Conservation (phyloP, 2,797 vertebrate species). For the Falco novaeseelandiae region DNA sequence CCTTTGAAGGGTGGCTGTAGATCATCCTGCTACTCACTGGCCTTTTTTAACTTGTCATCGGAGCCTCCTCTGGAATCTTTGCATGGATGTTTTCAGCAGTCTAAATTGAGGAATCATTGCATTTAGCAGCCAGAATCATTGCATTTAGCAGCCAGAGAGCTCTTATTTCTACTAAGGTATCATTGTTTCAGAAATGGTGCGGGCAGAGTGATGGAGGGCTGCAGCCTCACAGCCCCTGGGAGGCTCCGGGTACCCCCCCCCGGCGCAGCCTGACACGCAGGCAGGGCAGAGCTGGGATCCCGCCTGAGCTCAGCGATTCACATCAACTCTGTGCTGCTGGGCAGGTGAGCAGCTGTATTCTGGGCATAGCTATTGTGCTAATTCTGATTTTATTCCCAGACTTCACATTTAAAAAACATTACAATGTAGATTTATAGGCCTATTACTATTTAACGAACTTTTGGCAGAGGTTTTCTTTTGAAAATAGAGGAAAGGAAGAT, state of each 20-base stretch:
- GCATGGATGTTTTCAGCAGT: not conserved
- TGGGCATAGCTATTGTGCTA: not conserved
- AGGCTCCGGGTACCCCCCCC: not conserved
- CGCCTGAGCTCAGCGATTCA: not conserved
- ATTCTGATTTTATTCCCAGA: not conserved
- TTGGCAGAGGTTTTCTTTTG: not conserved
- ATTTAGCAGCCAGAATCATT: not conserved
- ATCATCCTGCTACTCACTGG: not conserved
- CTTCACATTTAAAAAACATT: not conserved
- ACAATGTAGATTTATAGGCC: not conserved
- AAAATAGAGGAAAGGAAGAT: slow-evolving; percentile 1
- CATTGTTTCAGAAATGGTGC: not conserved
- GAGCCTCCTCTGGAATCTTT: not conserved
- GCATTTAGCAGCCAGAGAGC: not conserved
- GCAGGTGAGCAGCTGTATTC: not conserved
- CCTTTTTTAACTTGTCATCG: not conserved
- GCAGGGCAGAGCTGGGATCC: not conserved
- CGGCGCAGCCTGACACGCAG: not conserved
- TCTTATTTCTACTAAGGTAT: not conserved
- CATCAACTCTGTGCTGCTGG: not conserved
- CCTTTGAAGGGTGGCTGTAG: not conserved
- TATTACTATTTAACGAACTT: not conserved
- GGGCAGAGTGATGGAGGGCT: not conserved
- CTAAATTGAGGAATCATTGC: not conserved
- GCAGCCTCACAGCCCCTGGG: not conserved